Conservation (phyloP, 2,113 vertebrate species). For the Gallinago media region DNA sequence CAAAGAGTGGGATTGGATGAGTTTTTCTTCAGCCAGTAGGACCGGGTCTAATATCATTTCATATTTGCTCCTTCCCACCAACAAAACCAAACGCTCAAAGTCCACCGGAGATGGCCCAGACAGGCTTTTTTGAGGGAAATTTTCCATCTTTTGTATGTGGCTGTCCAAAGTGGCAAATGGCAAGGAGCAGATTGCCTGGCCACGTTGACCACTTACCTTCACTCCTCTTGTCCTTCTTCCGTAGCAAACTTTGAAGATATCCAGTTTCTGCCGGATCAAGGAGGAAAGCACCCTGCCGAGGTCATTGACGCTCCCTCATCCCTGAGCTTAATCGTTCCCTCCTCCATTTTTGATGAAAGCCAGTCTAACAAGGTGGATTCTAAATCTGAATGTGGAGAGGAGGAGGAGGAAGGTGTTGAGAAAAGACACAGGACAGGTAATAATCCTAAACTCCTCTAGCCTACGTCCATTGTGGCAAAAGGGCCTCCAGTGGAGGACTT, state of each 20-base stretch:
- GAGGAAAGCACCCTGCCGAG: constrained; percentile 20
- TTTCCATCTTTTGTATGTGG: not conserved
- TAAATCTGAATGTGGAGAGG: constrained; percentile 40
- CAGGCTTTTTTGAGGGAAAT: not conserved
- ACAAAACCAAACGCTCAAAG: not conserved
- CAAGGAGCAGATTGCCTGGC: not conserved
- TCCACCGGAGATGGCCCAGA: not conserved
- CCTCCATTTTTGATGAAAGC: constrained; percentile 33
- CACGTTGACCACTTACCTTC: not conserved
- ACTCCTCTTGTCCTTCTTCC: not conserved
- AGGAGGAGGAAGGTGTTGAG: constrained; percentile 48
- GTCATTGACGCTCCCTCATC: not conserved
- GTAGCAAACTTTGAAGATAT: not conserved
- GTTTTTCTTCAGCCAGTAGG: not conserved
- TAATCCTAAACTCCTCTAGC: not conserved
- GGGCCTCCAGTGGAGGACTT: not conserved
- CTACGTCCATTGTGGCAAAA: not conserved
- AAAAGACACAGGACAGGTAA: constrained; percentile 51
- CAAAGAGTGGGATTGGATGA: not conserved
- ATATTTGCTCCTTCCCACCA: not conserved
- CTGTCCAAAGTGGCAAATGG: not conserved
- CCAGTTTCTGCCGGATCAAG: not conserved
- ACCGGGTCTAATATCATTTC: not conserved
- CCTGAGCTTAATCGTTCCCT: not conserved
- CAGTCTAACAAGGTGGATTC: not conserved